Base-by-base conservation (phyloP, 2,113 vertebrate genomes). In the Atrichornis clamosus region DNA sequence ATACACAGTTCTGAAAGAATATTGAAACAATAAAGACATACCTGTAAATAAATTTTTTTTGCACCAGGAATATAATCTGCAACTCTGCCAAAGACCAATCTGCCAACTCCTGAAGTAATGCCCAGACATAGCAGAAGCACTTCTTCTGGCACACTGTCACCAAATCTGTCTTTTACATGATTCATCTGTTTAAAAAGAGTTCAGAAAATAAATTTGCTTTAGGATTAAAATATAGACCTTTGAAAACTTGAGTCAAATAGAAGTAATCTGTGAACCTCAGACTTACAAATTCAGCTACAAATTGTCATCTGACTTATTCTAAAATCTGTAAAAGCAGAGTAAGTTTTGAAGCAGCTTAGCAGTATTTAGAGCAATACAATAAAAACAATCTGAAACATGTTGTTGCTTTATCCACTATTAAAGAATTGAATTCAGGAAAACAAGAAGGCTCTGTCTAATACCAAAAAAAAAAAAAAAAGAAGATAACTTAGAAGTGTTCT, bases 41-140 rank as follows among this genome's bases (percentile, higher is more conserved):
- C 99, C 99, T 99, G 99, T 75, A 99, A 98, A 95, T 98, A 99
- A 33, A 99, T 98, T 88, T 99, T 99, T 96, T 99, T 99, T 90
- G 98, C 98, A 21, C 99, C 99, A 3, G 97, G 97, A 67, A 99
- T 95, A 22, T 99, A 99, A 97, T 99, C 99, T 5, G 99, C 99
- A 56, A 98, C 98, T 84, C 98, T 97, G 82, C 99, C 99, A 19
- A 99, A 99, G 59, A 99, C 84, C 89, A 99, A 95, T 15, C 99
- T 98, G 11, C 99, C 99, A 30, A 99, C 95, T 12, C 98, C 98
- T 3, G 99, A 99, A 6, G 99, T 99, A 96, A 99, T 96, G 59
- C 99, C 99, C 18, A 99, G 98, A 87, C 99, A 99, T 93, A 98
- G 98, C 90, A 99, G 98, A 76, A 99, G 98, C 58, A 99, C 97